Evolutionary conservation across 1,140 invertebrate species (phyloP).

Genomic region (Platyura marginata): DNA sequence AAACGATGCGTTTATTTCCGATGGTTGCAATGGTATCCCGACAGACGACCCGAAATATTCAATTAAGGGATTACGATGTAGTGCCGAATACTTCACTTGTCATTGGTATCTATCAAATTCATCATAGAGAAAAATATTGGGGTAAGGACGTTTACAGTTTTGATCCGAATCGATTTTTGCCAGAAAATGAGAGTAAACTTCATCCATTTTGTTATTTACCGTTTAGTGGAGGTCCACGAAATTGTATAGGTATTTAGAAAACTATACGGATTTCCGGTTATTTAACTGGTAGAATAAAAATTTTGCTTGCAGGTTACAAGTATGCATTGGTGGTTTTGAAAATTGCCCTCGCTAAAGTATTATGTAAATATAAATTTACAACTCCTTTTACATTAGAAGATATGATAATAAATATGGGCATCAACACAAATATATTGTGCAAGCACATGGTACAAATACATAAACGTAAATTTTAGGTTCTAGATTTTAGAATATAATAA

Average conservation of each 20-base stretch:
- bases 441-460: slow-evolving; percentile 1
- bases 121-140: too few species aligned
- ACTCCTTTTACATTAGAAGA: slow-evolving; percentile 1
- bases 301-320: slow-evolving; percentile 24
- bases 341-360: slow-evolving; percentile 16
- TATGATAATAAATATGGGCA: background rate
- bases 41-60: background rate
- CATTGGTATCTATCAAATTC: background rate
- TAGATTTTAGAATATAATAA: too few species aligned
- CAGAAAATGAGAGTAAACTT: too few species aligned
- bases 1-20: background rate
- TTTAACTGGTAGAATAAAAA: too few species aligned
- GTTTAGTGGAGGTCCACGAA: too few species aligned
- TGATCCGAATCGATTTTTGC: too few species aligned
- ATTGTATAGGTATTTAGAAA: too few species aligned
- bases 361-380: slow-evolving; percentile 17
- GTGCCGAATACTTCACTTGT: background rate
- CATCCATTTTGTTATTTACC: too few species aligned
- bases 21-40: background rate
- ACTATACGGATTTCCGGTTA: too few species aligned
- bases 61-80: background rate
- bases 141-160: too few species aligned
- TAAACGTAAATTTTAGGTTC: too few species aligned
- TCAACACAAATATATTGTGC: background rate
- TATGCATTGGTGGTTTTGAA: slow-evolving; percentile 27